phyloP scores from a whole-genome alignment of 2,888 invertebrate species.

The Ischnura elegans region DNA sequence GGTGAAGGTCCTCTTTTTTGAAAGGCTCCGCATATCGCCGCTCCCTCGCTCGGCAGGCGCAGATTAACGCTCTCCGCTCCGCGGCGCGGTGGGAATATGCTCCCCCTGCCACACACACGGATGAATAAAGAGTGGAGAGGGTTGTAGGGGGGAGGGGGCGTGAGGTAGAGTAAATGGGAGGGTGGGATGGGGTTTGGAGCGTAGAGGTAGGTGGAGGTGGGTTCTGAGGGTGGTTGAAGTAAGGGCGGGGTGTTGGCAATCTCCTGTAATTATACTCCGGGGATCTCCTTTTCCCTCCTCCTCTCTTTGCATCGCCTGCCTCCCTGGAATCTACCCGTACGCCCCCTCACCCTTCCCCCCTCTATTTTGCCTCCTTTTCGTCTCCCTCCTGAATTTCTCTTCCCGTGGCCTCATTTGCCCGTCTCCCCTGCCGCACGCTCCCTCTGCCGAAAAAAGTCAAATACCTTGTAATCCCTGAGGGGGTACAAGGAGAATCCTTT shows the following conservation, averaged over 20 bases:
- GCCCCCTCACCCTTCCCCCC: not conserved
- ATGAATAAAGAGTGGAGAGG: constrained; percentile 19
- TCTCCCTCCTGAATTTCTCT: not conserved
- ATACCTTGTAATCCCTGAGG: no score
- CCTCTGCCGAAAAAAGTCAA: not conserved
- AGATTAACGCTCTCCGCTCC: constrained; percentile 58
- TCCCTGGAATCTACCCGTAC: not conserved
- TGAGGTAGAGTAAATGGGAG: no score
- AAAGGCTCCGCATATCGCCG: not conserved
- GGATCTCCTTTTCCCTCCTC: constrained; percentile 58
- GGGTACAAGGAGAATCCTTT: no score
- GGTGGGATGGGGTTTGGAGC: not conserved
- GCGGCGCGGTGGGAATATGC: constrained; percentile 50
- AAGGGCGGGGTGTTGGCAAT: constrained; percentile 56
- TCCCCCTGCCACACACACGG: constrained; percentile 27
- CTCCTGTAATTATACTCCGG: constrained; percentile 61
- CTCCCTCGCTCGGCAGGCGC: constrained; percentile 39
- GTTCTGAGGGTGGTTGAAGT: not conserved
- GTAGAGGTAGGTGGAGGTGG: not conserved
- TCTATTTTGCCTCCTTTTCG: no score
- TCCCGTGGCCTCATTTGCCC: constrained; percentile 50
- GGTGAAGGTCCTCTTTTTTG: constrained; percentile 28
- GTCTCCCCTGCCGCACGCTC: not conserved
- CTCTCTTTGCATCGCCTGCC: constrained; percentile 24
- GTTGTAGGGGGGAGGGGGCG: not conserved